Percentiles rank a stretch among this genome's conserved stretches.
These are phyloP conservation scores for Rhadinocentrus ornatus DNA, from an alignment of 2,797 vertebrate genomes.

Conservation along the genomic window DNA sequence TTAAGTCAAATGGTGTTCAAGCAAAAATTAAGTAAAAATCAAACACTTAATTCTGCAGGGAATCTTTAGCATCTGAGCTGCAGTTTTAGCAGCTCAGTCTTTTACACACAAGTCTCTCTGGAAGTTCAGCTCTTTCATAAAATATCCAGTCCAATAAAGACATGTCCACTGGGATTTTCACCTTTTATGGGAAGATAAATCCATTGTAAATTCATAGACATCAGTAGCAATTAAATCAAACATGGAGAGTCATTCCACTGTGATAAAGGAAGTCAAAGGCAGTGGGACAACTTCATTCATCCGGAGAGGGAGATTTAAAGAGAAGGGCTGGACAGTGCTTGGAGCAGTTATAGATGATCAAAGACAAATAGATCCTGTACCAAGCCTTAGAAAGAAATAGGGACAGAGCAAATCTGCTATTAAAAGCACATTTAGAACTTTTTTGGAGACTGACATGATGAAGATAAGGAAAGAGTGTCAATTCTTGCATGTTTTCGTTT, in stretches of 20 bases:
- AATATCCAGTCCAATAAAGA: constrained; percentile 45
- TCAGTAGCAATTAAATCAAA: constrained; percentile 62
- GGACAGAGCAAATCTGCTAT: constrained; percentile 28
- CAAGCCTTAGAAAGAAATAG: constrained; percentile 25
- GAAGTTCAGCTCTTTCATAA: constrained; percentile 31
- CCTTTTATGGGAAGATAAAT: constrained; percentile 46
- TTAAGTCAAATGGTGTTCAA: constrained; percentile 26
- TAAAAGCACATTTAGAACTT: constrained; percentile 40
- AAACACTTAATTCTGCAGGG: constrained; percentile 33
- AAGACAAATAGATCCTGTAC: constrained; percentile 33
- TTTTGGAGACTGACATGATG: constrained; percentile 46
- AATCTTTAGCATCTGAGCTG: constrained; percentile 22
- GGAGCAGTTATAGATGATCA: constrained; percentile 40
- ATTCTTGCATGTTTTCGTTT: constrained; percentile 37
- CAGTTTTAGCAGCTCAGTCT: constrained; percentile 19
- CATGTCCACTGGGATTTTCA: constrained; percentile 28
- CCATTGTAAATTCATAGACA: constrained; percentile 53
- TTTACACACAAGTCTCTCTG: constrained; percentile 9
- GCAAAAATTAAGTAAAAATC: constrained; percentile 51
- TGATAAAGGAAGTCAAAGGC: constrained; percentile 65
- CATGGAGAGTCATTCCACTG: constrained; percentile 42
- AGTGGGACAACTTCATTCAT: constrained; percentile 38
- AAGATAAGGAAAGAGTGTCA: constrained; percentile 29
- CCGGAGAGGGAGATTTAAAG: constrained; percentile 42
- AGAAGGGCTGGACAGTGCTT: constrained; percentile 35